Base-by-base conservation (phyloP, 64 coral and sea anemone species). In the Porites australiensis region DNA sequence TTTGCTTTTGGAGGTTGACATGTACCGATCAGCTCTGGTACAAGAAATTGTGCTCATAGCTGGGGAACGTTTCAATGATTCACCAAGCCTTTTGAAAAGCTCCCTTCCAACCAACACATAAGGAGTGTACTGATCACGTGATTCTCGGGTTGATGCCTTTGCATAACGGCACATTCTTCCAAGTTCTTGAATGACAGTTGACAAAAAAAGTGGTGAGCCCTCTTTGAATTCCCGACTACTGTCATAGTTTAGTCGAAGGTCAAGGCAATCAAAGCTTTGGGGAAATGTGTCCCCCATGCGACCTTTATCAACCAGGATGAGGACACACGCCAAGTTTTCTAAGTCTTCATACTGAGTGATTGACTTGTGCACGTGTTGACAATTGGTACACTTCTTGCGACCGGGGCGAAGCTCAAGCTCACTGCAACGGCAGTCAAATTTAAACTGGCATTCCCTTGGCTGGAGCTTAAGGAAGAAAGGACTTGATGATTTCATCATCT, bases 271-370 rank as follows among this genome's bases (percentile, higher is more conserved):
- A 70, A 90, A 90, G 50, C 89, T 90, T 22, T 82, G 77, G 15
- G 89, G 89, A 70, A 90, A 90, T 72, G 89, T 90, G 77, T 90
- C 88, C 16, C 88, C 88, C 88, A 90, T 90, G 19, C 88, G 88
- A 79, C 88, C 88, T 58, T 90, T 90, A 55, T 90, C 89, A 58
- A 90, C 89, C 77, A 90, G 64, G 50, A 90, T 90, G 5, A 90
- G 77, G 44, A 90, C 55, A 19, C 89, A 90, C 13, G 89, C 89
- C 58, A 90, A 51, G 58, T 90, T 70, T 58, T 90, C 88, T 19
- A 90, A 69, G 54, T 90, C 88, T 54, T 90, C 88, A 65, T 90
- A 90, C 50, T 82, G 77, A 51, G 77, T 90, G n/a, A 90, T 82
- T 18, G 55, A 59, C 22, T 82, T 90, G 62, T 90, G 89, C 14